These are phyloP conservation scores for Echinometra lucunter DNA, from an alignment of 53 echinoderm and acorn worm species.

Conservation along the genomic window DNA sequence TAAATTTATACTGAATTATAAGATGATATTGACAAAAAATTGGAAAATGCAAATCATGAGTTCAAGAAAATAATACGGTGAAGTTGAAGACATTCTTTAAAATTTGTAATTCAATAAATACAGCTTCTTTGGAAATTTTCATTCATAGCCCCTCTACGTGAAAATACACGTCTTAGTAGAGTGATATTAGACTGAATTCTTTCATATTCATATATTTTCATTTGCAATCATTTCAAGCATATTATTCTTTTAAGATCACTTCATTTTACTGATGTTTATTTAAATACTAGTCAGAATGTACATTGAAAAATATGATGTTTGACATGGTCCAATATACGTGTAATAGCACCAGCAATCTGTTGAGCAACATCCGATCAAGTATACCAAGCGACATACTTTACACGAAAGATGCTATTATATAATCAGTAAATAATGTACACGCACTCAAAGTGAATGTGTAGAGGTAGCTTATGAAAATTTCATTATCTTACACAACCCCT, in stretches of 20 bases:
- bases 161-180: background rate
- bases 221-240: background rate
- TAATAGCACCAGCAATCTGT: background rate
- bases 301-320: background rate
- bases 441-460: background rate
- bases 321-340: background rate
- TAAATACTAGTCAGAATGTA: background rate
- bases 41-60: background rate
- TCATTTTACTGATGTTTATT: background rate
- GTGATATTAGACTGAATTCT: background rate
- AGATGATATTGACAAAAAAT: background rate
- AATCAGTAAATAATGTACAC: too few relatives aligned
- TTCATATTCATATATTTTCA: background rate
- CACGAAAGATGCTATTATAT: background rate
- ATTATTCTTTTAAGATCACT: too few relatives aligned
- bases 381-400: background rate
- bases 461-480: background rate
- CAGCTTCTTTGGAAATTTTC: background rate
- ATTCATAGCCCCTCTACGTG: background rate
- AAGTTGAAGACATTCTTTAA: background rate
- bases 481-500: too few relatives aligned
- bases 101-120: background rate
- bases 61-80: background rate
- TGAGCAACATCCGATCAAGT: background rate
- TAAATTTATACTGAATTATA: background rate